Conservation (phyloP, 2,888 invertebrate species). For the Harpalus rufipes region DNA sequence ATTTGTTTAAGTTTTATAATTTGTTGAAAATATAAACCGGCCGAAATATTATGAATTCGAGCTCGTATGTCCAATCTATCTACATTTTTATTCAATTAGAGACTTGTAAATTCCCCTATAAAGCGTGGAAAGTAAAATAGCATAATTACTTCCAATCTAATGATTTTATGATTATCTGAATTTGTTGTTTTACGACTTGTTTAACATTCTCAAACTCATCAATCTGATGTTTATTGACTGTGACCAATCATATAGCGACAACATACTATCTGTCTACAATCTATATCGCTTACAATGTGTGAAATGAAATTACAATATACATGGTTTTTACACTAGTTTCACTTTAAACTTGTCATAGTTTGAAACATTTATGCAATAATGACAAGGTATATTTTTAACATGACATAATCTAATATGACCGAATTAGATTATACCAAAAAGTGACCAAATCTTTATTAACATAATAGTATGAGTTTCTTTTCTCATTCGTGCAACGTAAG, state of each 20-base stretch:
- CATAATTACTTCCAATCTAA: background rate
- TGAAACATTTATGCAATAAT: background rate
- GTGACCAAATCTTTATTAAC: background rate
- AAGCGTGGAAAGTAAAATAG: background rate
- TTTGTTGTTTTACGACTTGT: slow-evolving; percentile 1
- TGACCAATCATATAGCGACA: background rate
- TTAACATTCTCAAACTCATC: background rate
- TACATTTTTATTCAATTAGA: background rate
- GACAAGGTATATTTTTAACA: background rate
- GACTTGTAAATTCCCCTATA: background rate
- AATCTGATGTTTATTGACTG: background rate
- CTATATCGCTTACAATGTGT: background rate
- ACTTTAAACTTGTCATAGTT: background rate
- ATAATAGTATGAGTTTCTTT: background rate
- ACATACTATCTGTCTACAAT: background rate
- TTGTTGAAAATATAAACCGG: too few species aligned
- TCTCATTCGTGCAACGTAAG: too few species aligned
- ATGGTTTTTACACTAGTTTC: background rate
- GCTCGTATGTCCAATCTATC: too few species aligned
- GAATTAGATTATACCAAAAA: background rate
- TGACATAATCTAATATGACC: slow-evolving; percentile 3
- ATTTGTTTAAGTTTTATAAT: too few species aligned
- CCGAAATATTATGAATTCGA: too few species aligned
- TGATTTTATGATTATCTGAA: background rate
- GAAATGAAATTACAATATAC: background rate